Percentiles rank a stretch among this genome's conserved stretches.
phyloP scores from a whole-genome alignment of 2,888 invertebrate species.

The Phaonia tiefii region DNA sequence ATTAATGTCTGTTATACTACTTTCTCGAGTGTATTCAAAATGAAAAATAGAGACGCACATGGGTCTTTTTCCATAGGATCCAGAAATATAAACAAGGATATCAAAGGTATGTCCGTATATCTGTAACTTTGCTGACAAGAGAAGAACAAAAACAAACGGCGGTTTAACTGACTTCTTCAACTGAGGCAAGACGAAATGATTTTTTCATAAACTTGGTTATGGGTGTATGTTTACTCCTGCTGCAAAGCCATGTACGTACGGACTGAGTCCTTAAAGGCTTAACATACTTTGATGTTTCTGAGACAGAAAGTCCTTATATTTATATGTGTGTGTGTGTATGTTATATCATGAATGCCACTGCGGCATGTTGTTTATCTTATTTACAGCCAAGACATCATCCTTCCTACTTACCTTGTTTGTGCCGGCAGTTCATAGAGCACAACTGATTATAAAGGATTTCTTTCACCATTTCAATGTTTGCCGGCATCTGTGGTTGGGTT shows the following conservation, averaged over 20 bases:
- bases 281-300: conserved; percentile 3
- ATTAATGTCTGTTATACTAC: no score
- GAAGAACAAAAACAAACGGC: not conserved
- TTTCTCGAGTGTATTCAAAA: conserved; percentile 1
- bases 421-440: no score
- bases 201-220: conserved; percentile 14
- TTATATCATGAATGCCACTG: no score
- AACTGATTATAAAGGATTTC: no score
- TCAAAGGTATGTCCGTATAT: not conserved
- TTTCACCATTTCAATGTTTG: no score
- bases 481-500: no score
- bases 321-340: no score
- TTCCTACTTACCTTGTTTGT: no score
- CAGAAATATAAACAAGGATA: conserved; percentile 3
- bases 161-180: not conserved
- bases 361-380: no score
- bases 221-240: not conserved
- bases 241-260: not conserved
- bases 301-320: no score
- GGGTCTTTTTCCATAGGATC: conserved; percentile 4
- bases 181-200: no score
- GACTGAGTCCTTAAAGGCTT: conserved; percentile 34
- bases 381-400: no score
- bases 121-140: not conserved
- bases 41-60: conserved; percentile 3